A percentile compares a stretch with the other conserved stretches of the same genome.
Evolutionary conservation across 1,140 invertebrate genomes (phyloP).

Genomic region (Formica selysi): DNA sequence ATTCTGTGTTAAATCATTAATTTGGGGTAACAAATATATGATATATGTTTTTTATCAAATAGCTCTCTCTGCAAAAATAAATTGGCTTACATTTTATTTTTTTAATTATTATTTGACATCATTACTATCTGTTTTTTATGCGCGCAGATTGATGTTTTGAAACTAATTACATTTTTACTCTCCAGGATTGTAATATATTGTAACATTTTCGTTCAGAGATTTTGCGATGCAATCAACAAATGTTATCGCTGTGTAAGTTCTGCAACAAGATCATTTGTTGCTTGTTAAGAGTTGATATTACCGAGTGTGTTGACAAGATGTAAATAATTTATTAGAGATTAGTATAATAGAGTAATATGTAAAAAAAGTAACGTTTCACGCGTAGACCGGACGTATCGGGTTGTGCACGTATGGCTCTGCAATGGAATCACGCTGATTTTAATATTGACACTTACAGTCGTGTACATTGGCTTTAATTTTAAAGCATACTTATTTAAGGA

Average conservation of each 20-base stretch:
- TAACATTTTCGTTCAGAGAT: conserved; percentile 65
- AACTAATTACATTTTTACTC: conserved; percentile 20
- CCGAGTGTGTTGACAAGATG: conserved; percentile 67
- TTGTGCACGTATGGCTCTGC: conserved; percentile 12
- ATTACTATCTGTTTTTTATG: not conserved
- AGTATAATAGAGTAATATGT: conserved; percentile 63
- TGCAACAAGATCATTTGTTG: conserved; percentile 55
- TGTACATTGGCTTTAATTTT: conserved; percentile 81
- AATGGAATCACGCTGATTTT: conserved; percentile 51
- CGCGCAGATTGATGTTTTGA: conserved; percentile 12
- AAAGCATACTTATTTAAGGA: conserved; percentile 73
- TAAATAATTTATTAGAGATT: conserved; percentile 78
- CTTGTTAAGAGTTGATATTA: conserved; percentile 64
- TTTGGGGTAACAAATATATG: conserved; percentile 9
- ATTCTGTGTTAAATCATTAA: conserved; percentile 16
- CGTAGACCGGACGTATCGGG: conserved; percentile 10
- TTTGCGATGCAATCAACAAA: conserved; percentile 58
- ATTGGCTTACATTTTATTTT: conserved; percentile 5
- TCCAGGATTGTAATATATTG: not conserved
- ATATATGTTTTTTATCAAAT: not conserved
- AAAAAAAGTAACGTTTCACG: conserved; percentile 42
- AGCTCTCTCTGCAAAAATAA: not conserved
- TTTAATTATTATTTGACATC: not conserved
- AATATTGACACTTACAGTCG: conserved; percentile 64
- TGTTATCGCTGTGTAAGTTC: conserved; percentile 49